These are phyloP conservation scores for Drosophila takahashii DNA, from an alignment of 1,140 invertebrate species.

Conservation along the genomic window DNA sequence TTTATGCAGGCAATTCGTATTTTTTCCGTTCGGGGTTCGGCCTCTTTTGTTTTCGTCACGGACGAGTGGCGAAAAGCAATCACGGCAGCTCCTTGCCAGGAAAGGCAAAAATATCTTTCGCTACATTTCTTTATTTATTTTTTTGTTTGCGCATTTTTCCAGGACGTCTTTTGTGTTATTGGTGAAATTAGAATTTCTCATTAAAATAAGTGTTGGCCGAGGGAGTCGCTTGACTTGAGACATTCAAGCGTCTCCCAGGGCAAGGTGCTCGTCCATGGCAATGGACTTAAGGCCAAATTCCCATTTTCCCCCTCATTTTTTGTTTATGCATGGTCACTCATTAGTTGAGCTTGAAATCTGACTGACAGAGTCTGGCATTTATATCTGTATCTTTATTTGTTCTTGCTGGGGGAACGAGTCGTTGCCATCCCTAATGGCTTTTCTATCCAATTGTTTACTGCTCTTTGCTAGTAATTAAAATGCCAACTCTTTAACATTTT, in stretches of 20 bases:
- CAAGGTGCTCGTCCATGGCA: slow-evolving; percentile 77
- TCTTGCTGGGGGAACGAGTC: slow-evolving; percentile 1
- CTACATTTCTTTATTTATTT: slow-evolving; percentile 42
- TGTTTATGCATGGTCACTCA: slow-evolving; percentile 71
- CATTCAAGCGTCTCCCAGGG: slow-evolving; percentile 52
- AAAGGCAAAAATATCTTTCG: slow-evolving; percentile 60
- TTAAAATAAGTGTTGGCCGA: slow-evolving; percentile 80
- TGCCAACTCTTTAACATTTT: slow-evolving; percentile 50
- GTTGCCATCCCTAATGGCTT: slow-evolving; percentile 61
- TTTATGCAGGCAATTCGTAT: slow-evolving; percentile 65
- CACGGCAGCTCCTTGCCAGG: slow-evolving; percentile 41
- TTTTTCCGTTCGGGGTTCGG: slow-evolving; percentile 16
- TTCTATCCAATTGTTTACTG: slow-evolving; percentile 54
- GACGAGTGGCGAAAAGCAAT: slow-evolving; percentile 78
- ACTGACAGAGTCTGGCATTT: slow-evolving; percentile 44
- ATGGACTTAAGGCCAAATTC: slow-evolving; percentile 64
- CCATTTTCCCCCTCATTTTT: slow-evolving; percentile 18
- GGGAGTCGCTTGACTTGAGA: slow-evolving; percentile 76
- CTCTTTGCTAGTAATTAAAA: slow-evolving; percentile 65
- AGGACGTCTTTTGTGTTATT: slow-evolving; percentile 70
- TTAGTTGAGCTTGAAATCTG: slow-evolving; percentile 72
- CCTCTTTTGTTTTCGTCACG: slow-evolving; percentile 77
- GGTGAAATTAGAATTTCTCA: slow-evolving; percentile 83
- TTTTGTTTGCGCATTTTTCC: slow-evolving; percentile 64
- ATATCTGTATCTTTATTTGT: slow-evolving; percentile 33